phyloP scores from a whole-genome alignment of 2,888 invertebrate genomes.

The Troides oblongomaculatus region DNA sequence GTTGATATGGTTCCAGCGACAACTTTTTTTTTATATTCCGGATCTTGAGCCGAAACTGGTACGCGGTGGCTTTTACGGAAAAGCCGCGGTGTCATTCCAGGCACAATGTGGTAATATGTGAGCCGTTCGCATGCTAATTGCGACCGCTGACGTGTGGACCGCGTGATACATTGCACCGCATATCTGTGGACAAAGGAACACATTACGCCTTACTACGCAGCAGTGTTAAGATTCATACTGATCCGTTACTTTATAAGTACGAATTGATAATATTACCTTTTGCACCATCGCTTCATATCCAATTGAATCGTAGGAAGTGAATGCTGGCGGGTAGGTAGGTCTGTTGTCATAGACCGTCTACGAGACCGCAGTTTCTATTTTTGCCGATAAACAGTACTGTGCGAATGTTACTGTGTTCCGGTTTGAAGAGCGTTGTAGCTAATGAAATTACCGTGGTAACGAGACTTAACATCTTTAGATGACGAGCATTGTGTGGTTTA shows the following conservation, averaged over 20 bases:
- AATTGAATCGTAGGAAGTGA: no score
- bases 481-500: no score
- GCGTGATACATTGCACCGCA: conserved; percentile 21
- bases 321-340: no score
- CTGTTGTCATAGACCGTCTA: no score
- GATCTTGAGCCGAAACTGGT: conserved; percentile 21
- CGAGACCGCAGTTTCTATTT: no score
- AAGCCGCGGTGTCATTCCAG: conserved; percentile 16
- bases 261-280: no score
- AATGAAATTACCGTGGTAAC: no score
- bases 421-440: no score
- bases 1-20: neutral
- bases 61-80: conserved; percentile 24
- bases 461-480: no score
- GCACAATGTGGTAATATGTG: conserved; percentile 20
- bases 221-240: neutral
- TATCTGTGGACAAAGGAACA: conserved; percentile 25
- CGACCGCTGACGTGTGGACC: conserved; percentile 12
- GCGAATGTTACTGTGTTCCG: no score
- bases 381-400: no score
- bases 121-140: conserved; percentile 26
- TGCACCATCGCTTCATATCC: no score
- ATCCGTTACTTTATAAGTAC: neutral
- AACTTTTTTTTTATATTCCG: conserved; percentile 14
- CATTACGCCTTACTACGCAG: conserved; percentile 5